These are phyloP conservation scores for Idaea biselata DNA, from an alignment of 2,888 invertebrate genomes.

Conservation along the genomic window DNA sequence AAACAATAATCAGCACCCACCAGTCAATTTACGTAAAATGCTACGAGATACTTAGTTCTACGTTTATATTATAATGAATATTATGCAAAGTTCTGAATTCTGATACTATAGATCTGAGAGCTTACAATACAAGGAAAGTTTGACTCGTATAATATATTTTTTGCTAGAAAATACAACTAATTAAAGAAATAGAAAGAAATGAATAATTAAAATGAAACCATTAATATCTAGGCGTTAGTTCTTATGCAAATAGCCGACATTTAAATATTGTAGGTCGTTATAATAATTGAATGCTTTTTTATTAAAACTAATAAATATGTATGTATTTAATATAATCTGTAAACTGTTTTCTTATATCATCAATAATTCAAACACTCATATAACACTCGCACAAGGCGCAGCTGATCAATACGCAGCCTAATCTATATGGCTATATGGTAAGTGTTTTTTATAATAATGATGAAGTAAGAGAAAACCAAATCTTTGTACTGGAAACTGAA, in stretches of 20 bases:
- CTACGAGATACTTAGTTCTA: too few species aligned
- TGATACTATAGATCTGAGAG: background rate
- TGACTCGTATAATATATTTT: background rate
- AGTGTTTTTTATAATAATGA: too few species aligned
- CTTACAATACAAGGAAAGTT: background rate
- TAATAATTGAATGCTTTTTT: background rate
- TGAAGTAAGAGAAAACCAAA: too few species aligned
- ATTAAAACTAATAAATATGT: background rate
- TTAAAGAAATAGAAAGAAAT: background rate
- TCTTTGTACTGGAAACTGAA: too few species aligned
- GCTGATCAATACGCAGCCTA: too few species aligned
- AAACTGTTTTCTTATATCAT: background rate
- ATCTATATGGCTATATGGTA: too few species aligned
- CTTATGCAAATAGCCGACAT: background rate
- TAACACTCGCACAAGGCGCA: too few species aligned
- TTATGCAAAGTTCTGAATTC: too few species aligned
- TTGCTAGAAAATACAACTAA: background rate
- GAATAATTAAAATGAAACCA: background rate
- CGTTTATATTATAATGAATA: too few species aligned
- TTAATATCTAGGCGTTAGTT: background rate
- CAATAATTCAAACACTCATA: background rate
- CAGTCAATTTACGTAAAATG: too few species aligned
- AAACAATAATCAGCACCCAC: too few species aligned
- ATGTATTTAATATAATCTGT: background rate
- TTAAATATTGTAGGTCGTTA: background rate